These are phyloP conservation scores for Oopsacas minuta DNA, from an alignment of 37 sponge, comb jelly and placozoan species.

Conservation along the genomic window DNA sequence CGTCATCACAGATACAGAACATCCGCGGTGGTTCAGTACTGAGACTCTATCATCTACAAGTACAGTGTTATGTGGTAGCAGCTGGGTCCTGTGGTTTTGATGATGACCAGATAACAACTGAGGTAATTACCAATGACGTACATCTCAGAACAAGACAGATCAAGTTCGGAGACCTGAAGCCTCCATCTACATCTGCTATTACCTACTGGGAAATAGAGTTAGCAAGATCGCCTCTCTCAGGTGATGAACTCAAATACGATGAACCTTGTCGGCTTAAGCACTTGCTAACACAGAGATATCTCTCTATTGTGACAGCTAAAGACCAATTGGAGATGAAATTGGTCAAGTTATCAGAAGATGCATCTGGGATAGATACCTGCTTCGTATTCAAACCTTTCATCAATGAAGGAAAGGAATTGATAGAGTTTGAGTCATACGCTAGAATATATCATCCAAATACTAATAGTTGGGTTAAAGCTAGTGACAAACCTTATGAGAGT, in stretches of 20 bases:
- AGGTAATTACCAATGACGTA: slow-evolving; percentile 21
- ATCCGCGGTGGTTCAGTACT: slow-evolving; percentile 24
- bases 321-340: background rate
- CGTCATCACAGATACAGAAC: background rate
- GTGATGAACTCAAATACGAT: slow-evolving; percentile 43
- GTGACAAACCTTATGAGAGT: background rate
- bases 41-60: slow-evolving; percentile 51
- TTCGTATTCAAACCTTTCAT: slow-evolving; percentile 1
- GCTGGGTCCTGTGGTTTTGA: slow-evolving; percentile 48
- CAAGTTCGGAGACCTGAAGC: slow-evolving; percentile 13
- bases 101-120: background rate
- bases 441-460: slow-evolving; percentile 33
- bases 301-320: slow-evolving; percentile 25
- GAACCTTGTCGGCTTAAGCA: slow-evolving; percentile 59
- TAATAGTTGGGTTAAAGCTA: slow-evolving; percentile 30
- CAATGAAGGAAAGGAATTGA: slow-evolving; percentile 22
- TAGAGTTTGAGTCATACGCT: slow-evolving; percentile 31
- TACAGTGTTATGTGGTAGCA: slow-evolving; percentile 54
- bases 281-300: slow-evolving; percentile 52
- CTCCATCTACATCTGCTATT: slow-evolving; percentile 54
- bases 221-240: slow-evolving; percentile 31
- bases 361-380: background rate
- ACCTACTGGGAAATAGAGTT: slow-evolving; percentile 68
- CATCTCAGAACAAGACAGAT: slow-evolving; percentile 26
- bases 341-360: background rate